Conservation (phyloP, 2,113 vertebrate genomes). For the Pongo abelii region DNA sequence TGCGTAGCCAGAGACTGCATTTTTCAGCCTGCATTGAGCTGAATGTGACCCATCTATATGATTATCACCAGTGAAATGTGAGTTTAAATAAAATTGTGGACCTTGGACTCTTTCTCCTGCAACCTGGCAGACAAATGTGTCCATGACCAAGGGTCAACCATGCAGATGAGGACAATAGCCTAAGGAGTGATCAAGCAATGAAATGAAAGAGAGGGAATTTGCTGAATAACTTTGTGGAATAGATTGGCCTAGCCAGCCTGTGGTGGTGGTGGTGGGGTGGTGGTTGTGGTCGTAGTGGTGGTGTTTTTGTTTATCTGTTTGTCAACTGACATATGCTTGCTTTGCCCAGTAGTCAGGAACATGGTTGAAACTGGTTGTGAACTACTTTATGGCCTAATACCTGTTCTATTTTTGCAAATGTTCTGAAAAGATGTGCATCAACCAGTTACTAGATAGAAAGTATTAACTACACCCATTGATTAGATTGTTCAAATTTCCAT, state of each 20-base stretch:
- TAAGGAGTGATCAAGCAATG: not conserved
- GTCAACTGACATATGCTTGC: not conserved
- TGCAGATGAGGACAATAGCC: not conserved
- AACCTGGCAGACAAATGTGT: not conserved
- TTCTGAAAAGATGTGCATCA: not conserved
- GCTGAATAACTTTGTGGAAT: not conserved
- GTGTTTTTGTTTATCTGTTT: not conserved
- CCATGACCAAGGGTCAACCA: not conserved
- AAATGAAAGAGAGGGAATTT: not conserved
- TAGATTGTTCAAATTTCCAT: not conserved
- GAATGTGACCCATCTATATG: not conserved
- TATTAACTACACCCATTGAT: not conserved
- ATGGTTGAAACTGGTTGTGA: not conserved
- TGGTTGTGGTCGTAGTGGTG: no score
- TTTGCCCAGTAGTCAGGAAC: not conserved
- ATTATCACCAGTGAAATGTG: not conserved
- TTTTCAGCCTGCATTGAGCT: not conserved
- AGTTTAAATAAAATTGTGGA: constrained; percentile 40
- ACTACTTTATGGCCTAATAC: not conserved
- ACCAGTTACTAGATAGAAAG: not conserved
- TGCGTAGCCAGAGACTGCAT: not conserved
- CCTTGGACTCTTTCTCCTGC: not conserved
- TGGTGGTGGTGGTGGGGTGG: not conserved
- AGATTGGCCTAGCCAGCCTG: not conserved
- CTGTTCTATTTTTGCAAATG: not conserved